A percentile compares a stretch with the other conserved stretches of the same genome.
These are phyloP conservation scores for Pseudococcus jackbeardsleyi DNA, from an alignment of 2,888 invertebrate species.

Conservation along the genomic window DNA sequence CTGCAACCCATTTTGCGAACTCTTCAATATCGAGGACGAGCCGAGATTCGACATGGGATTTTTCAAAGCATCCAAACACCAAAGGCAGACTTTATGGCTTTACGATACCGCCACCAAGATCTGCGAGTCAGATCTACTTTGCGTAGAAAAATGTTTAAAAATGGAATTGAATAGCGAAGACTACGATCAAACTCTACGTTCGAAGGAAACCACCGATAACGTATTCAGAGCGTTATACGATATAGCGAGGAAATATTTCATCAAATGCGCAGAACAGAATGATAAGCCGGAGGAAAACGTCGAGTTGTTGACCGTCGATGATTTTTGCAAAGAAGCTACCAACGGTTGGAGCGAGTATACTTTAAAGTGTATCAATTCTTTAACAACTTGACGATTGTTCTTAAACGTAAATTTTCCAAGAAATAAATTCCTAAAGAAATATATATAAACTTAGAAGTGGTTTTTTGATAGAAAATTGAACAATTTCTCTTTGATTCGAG, in stretches of 20 bases:
- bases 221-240: slow-evolving; percentile 49
- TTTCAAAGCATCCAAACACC: neutral
- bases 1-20: slow-evolving; percentile 45
- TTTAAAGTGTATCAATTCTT: neutral
- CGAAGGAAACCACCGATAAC: slow-evolving; percentile 29
- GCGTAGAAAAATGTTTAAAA: slow-evolving; percentile 54
- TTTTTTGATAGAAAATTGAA: too few relatives aligned
- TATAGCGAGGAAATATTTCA: slow-evolving; percentile 48
- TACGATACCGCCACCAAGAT: slow-evolving; percentile 56
- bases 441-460: too few relatives aligned
- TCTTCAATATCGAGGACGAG: slow-evolving; percentile 47
- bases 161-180: slow-evolving; percentile 53
- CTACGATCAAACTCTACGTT: slow-evolving; percentile 35
- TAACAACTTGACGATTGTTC: neutral
- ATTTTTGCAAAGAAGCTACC: slow-evolving; percentile 57
- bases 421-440: too few relatives aligned
- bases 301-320: slow-evolving; percentile 32
- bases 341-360: neutral
- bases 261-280: slow-evolving; percentile 56
- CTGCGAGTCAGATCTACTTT: slow-evolving; percentile 43
- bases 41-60: slow-evolving; percentile 12
- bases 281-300: slow-evolving; percentile 13
- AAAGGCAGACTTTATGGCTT: slow-evolving; percentile 38
- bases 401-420: too few relatives aligned
- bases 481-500: too few relatives aligned